These are phyloP conservation scores for Heteractis magnifica DNA, from an alignment of 92 coral and sea anemone species.

Conservation along the genomic window DNA sequence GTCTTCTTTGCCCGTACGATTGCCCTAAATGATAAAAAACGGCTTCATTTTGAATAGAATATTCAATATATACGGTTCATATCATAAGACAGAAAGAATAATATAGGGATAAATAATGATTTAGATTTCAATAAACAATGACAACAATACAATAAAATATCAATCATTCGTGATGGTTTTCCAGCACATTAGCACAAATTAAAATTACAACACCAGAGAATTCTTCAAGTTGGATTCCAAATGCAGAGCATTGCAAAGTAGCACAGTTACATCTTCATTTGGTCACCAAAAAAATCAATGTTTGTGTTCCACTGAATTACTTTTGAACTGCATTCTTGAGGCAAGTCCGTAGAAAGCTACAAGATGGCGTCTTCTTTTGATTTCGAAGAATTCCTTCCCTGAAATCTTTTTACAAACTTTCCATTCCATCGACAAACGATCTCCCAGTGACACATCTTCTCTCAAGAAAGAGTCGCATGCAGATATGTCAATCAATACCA, in stretches of 20 bases:
- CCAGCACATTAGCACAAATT: background rate
- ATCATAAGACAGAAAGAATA: too few relatives aligned
- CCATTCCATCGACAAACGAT: conserved; percentile 6
- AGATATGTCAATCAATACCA: background rate
- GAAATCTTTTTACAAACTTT: background rate
- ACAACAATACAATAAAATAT: background rate
- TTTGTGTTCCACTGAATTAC: background rate
- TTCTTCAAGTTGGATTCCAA: background rate
- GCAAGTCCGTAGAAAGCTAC: background rate
- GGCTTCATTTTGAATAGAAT: background rate
- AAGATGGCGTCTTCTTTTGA: conserved; percentile 28
- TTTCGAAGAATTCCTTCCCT: conserved; percentile 8
- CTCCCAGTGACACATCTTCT: conserved; percentile 9
- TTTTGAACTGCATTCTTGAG: conserved; percentile 14
- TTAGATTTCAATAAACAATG: too few relatives aligned
- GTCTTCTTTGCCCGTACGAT: conserved; percentile 81
- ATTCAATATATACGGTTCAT: background rate
- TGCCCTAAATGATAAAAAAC: conserved; percentile 51
- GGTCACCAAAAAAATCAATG: background rate
- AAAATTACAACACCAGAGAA: background rate
- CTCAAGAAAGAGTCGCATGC: background rate
- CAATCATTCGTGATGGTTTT: background rate
- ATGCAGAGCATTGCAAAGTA: background rate
- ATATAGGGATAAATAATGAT: too few relatives aligned
- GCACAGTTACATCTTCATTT: too few relatives aligned